These are phyloP conservation scores for Ormyrus nitidulus DNA, from an alignment of 2,888 invertebrate genomes.

Conservation along the genomic window DNA sequence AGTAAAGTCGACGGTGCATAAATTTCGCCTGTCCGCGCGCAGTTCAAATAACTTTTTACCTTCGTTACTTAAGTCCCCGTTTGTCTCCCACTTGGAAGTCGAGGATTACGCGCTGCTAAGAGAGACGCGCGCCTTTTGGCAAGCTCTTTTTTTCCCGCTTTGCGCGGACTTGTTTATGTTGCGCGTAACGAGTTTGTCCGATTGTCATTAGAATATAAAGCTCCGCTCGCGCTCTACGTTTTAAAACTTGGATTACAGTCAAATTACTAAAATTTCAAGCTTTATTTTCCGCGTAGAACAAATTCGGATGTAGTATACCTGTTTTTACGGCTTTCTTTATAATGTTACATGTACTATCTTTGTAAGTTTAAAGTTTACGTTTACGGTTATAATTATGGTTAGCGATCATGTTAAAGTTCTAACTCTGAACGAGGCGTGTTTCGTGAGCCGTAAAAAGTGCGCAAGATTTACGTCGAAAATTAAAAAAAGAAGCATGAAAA, in stretches of 20 bases:
- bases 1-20: slow-evolving; percentile 21
- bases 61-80: slow-evolving; percentile 23
- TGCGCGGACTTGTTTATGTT: neutral
- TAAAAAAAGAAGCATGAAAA: too few species aligned
- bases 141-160: slow-evolving; percentile 13
- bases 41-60: slow-evolving; percentile 41
- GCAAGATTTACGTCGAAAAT: too few species aligned
- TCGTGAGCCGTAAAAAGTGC: too few species aligned
- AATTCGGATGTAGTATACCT: neutral
- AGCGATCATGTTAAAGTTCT: slow-evolving; percentile 11
- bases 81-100: slow-evolving; percentile 12
- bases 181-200: too few species aligned
- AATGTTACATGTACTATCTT: slow-evolving; percentile 5
- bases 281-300: neutral
- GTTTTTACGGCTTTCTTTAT: slow-evolving; percentile 3
- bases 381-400: neutral
- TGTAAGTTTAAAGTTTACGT: slow-evolving; percentile 23
- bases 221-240: neutral
- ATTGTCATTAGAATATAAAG: neutral
- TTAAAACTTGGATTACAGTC: neutral
- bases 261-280: neutral
- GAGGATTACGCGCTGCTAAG: slow-evolving; percentile 16
- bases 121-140: neutral
- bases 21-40: neutral
- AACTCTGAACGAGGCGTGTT: neutral